These are phyloP conservation scores for Actenoides hombroni DNA, from an alignment of 2,113 vertebrate species.

Conservation along the genomic window DNA sequence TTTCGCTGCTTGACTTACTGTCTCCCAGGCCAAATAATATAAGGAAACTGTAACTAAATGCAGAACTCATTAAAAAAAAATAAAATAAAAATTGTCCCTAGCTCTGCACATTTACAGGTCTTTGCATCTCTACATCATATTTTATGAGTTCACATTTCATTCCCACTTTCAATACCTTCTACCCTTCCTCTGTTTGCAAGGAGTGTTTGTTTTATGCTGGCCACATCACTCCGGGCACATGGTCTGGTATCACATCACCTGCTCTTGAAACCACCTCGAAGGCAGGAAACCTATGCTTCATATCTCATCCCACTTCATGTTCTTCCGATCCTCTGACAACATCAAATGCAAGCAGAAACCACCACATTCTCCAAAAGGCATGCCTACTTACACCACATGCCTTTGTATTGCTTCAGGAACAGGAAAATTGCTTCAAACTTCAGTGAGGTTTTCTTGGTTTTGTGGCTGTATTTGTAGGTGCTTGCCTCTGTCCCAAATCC, in stretches of 20 bases:
- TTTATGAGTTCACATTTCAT: neutral
- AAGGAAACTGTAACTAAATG: neutral
- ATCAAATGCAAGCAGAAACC: neutral
- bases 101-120: neutral
- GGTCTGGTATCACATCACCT: neutral
- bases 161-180: neutral
- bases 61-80: neutral
- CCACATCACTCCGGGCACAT: neutral
- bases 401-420: neutral
- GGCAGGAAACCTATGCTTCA: neutral
- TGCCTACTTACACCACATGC: neutral
- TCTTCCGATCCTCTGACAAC: neutral
- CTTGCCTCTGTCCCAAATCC: neutral
- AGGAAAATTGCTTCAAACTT: neutral
- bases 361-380: neutral
- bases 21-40: neutral
- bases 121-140: neutral
- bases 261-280: neutral
- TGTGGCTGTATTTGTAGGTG: neutral
- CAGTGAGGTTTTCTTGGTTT: neutral
- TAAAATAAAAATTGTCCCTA: neutral
- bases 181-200: neutral
- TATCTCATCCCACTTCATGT: neutral
- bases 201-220: neutral
- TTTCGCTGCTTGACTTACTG: neutral